Percentiles rank a stretch among this genome's conserved stretches.
Evolutionary conservation across 2,797 vertebrate species (phyloP).

Genomic region (Chelmon rostratus): DNA sequence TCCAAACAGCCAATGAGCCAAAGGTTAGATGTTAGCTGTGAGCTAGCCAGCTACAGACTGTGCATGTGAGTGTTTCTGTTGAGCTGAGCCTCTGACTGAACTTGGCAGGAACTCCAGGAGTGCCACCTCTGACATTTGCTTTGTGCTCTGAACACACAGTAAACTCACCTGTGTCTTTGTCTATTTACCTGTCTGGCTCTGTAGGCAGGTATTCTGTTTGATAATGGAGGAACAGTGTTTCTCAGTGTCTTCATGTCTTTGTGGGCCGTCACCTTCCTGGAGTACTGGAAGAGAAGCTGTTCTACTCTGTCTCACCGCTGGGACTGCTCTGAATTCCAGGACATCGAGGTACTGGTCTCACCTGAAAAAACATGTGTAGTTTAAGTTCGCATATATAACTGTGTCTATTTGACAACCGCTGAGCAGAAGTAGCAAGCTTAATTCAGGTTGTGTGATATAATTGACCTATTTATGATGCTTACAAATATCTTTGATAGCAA

Average conservation of each 20-base stretch:
- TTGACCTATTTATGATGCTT: neutral
- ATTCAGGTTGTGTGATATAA: neutral
- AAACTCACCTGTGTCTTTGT: neutral
- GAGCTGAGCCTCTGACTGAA: too few relatives aligned
- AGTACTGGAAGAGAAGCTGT: slow-evolving; percentile 88
- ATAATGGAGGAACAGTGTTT: slow-evolving; percentile 87
- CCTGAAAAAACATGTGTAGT: too few relatives aligned
- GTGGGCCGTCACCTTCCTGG: slow-evolving; percentile 88
- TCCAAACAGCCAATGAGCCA: too few relatives aligned
- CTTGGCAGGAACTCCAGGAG: too few relatives aligned
- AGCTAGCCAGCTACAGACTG: too few relatives aligned
- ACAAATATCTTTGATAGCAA: too few relatives aligned
- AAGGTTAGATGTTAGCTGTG: too few relatives aligned
- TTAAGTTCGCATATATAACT: too few relatives aligned
- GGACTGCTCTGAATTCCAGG: slow-evolving; percentile 87
- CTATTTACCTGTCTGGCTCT: neutral
- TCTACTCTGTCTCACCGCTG: slow-evolving; percentile 84
- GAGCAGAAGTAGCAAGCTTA: neutral
- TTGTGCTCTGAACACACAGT: neutral
- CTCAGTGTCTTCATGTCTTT: slow-evolving; percentile 90
- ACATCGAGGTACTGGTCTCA: slow-evolving; percentile 76
- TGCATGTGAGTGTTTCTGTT: too few relatives aligned
- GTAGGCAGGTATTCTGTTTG: slow-evolving; percentile 87
- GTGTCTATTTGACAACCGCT: neutral
- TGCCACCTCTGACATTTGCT: too few relatives aligned